Base-by-base conservation (phyloP, 1,140 invertebrate species). In the Zeugodacus cucurbitae region DNA sequence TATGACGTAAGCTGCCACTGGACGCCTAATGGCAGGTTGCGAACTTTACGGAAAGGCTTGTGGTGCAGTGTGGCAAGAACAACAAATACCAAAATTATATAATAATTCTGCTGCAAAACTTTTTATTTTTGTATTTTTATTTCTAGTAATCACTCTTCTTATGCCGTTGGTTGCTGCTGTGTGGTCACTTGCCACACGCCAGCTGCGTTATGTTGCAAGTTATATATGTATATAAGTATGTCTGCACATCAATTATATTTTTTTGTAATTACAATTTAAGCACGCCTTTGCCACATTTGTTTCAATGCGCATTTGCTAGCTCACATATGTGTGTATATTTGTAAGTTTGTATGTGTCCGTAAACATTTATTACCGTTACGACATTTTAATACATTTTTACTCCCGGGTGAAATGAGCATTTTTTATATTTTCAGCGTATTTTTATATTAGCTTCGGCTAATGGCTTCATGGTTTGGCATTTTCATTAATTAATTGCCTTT, bases 181-280 rank as follows among this genome's bases (percentile, higher is more conserved):
- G 74, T 34, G 22, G 3, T 48, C 74, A 26, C 74, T 82, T 82
- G 44, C 74, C 74, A 82, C 41, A 48, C 48, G 70, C n/a, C 37
- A 26, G 74, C 44, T 48, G n/a, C 26, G 74, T 41, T n/a, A 14
- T 54, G n/a, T 48, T 54, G 74, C 41, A 48, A 82, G n/a, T 10
- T 82, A 14, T 48, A 62, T 62, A 8, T 62, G 22, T 62, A n/a
- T 6, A 6, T 59, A n/a, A n/a, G 58, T 59, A 26, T 26, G 58
- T 62, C 4, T 62, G 48, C 17, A 54, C 48, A 54, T 14, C 14
- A 54, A 54, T 54, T 54, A 54, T 54, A 54, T 54, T 44, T 82
- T 82, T 82, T 82, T n/a, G 22, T 82, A 82, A 82, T 82, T 82
- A 82, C 41, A 82, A 48, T 48, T 82, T 82, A 41, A 82, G 41